phyloP scores from a whole-genome alignment of 2,888 invertebrate species.

The Drosophila emarginata region DNA sequence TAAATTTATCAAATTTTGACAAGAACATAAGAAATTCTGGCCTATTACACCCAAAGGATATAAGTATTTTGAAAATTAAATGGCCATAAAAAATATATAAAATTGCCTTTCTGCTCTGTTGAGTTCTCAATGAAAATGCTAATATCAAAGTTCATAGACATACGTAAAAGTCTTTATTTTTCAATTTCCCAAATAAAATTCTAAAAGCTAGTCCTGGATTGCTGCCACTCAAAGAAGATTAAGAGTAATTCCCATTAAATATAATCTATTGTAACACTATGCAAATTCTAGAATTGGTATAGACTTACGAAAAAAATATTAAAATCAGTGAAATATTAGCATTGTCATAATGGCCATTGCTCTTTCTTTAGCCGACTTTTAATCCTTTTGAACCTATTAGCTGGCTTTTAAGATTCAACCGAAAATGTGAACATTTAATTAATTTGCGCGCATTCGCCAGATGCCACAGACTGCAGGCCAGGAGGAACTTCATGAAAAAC shows the following conservation, averaged over 20 bases:
- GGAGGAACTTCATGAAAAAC: not conserved
- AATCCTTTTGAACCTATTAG: conserved; percentile 8
- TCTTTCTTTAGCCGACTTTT: not conserved
- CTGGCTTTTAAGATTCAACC: conserved; percentile 1
- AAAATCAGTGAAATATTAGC: not conserved
- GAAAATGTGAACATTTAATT: conserved; percentile 5
- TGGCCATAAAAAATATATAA: not conserved
- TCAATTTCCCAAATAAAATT: not conserved
- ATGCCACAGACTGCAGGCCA: not conserved
- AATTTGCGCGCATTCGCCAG: not conserved
- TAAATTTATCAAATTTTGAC: conserved; percentile 22
- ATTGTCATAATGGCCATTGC: not conserved
- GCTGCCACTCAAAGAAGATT: no score
- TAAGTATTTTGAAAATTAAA: not conserved
- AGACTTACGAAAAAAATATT: not conserved
- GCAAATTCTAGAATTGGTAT: not conserved
- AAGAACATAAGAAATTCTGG: conserved; percentile 15
- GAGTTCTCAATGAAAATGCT: not conserved
- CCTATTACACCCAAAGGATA: conserved; percentile 1
- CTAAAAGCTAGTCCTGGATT: not conserved
- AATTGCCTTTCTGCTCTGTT: conserved; percentile 1
- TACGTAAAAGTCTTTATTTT: not conserved
- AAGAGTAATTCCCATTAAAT: no score
- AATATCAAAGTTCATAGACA: not conserved
- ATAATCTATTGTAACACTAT: not conserved